Base-by-base conservation (phyloP, 2,113 vertebrate species). In the Myiozetetes cayanensis region DNA sequence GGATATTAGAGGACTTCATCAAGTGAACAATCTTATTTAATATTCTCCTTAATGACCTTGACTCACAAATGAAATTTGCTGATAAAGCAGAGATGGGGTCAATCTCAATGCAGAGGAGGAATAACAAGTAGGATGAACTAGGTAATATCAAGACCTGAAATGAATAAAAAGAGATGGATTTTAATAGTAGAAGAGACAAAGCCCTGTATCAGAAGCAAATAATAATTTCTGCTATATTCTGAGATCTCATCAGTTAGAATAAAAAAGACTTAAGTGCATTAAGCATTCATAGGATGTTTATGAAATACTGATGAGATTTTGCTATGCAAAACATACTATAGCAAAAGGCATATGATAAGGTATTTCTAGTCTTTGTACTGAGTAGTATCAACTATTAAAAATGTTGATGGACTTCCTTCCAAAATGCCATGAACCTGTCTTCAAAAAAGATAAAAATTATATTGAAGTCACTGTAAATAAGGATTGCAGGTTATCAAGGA, bases 1-100 rank as follows among this genome's bases (percentile, higher is more conserved):
- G 74, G 61, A 91, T 95, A 94, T 91, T 91, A 87, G 92, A 73
- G 49, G 75, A 93, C 88, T 92, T 95, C 84, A 94, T 96, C 89
- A 87, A 94, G 84, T 91, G 94, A 95, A 82, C 65, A 81, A 74
- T 95, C 89, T 91, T 92, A 89, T 91, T 95, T 95, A 94, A 94
- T 94, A 94, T 87, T 94, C 80, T 87, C 43, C 66, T 91, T 96
- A 94, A 93, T 92, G 93, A 94, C 94, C 93, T 81, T 78, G 89
- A 95, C 86, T 92, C 70, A 68, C 0, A 0, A 87, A 78, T 78
- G 58, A 92, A 96, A 94, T 90, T 56, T 94, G 84, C 94, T 92
- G 94, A 89, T 95, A 94, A 75, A 92, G 73, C 80, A 92, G 89
- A 85, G 66, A 89, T 89, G 86, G 66, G 80, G 84, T 94, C 94